Evolutionary conservation across 2,113 vertebrate species (phyloP).

Genomic region (Mohoua ochrocephala): DNA sequence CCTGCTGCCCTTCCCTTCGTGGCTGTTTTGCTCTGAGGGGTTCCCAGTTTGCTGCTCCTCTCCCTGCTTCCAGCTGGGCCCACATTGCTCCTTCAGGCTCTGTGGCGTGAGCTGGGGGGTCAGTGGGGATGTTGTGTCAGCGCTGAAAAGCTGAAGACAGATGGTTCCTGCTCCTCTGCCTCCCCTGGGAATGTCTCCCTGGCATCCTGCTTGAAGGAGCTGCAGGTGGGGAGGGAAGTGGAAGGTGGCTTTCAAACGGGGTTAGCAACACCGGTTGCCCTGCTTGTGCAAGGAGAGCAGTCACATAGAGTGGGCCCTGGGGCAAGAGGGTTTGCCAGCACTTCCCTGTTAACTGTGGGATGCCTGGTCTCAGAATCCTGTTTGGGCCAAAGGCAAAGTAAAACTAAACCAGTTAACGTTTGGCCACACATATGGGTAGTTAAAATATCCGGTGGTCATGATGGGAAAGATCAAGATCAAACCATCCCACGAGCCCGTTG

Average conservation of each 20-base stretch:
- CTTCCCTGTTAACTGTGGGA: neutral
- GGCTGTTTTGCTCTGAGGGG: neutral
- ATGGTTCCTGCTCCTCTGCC: neutral
- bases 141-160: accelerated
- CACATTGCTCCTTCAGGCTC: accelerated
- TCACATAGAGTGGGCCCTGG: too few relatives aligned
- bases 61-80: neutral
- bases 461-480: neutral
- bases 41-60: neutral
- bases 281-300: neutral
- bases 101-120: accelerated
- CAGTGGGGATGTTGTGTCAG: neutral
- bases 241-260: neutral
- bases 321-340: neutral
- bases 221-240: neutral
- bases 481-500: neutral
- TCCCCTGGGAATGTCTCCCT: neutral
- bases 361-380: neutral
- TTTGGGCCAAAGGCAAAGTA: neutral
- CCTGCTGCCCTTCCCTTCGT: neutral
- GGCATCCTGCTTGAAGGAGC: neutral
- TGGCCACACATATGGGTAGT: accelerated
- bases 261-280: neutral
- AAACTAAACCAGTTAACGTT: neutral
- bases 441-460: neutral